phyloP scores from a whole-genome alignment of 2,888 invertebrate genomes.

The Thereva unica region DNA sequence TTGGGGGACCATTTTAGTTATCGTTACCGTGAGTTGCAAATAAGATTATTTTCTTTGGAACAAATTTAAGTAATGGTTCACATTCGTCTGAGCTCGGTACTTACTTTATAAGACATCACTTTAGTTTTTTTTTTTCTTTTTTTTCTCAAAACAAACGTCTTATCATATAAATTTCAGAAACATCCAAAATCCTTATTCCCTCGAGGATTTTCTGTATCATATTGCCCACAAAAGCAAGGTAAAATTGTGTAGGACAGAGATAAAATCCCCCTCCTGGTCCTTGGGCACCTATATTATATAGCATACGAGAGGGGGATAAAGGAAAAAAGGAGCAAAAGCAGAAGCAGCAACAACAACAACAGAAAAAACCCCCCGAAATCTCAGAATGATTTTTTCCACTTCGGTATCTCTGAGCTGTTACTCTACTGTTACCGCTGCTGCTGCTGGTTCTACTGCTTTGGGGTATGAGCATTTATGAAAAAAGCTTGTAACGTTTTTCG shows the following conservation, averaged over 20 bases:
- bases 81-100: not conserved
- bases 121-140: not conserved
- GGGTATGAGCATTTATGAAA: constrained; percentile 20
- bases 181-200: constrained; percentile 16
- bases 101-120: constrained; percentile 7
- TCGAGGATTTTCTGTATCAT: not conserved
- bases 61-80: not conserved
- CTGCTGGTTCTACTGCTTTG: too few relatives aligned
- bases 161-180: constrained; percentile 20
- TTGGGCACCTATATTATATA: too few relatives aligned
- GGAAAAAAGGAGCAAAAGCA: too few relatives aligned
- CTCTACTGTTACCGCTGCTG: too few relatives aligned
- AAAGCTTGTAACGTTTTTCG: constrained; percentile 34
- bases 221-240: not conserved
- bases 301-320: too few relatives aligned
- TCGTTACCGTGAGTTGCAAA: not conserved
- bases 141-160: constrained; percentile 7
- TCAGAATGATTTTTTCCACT: constrained; percentile 33
- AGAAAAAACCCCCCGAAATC: constrained; percentile 18
- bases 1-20: not conserved
- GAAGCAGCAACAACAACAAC: not conserved
- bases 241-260: constrained; percentile 11
- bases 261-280: not conserved
- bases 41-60: constrained; percentile 1
- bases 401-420: constrained; percentile 13